Percentiles rank a stretch among this genome's conserved stretches.
These are phyloP conservation scores for Syncerus caffer DNA, from an alignment of 2,797 vertebrate genomes.

Conservation along the genomic window DNA sequence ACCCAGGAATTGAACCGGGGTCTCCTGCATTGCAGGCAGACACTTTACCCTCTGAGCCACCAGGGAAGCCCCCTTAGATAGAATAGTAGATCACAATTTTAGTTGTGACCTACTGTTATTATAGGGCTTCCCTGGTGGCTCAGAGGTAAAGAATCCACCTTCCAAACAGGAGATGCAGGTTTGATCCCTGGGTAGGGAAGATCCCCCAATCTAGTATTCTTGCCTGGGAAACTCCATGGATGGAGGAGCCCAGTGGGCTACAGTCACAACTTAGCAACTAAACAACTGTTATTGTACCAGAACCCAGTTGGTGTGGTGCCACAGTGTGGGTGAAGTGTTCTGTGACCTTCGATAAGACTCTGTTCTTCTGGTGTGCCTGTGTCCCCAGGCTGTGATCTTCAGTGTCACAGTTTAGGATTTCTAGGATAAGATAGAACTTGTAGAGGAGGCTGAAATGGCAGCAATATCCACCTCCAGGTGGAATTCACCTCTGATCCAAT, in stretches of 20 bases:
- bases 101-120: background rate
- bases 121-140: background rate
- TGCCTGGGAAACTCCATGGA: background rate
- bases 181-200: background rate
- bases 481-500: background rate
- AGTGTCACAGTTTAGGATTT: background rate
- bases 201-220: background rate
- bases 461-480: background rate
- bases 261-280: background rate
- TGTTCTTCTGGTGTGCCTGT: background rate
- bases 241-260: background rate
- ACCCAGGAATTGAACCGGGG: too few relatives aligned
- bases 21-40: too few relatives aligned
- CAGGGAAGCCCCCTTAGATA: too few relatives aligned
- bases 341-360: background rate
- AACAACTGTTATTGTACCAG: background rate
- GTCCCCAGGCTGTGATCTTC: background rate
- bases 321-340: background rate
- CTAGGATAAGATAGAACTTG: background rate
- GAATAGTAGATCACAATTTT: background rate
- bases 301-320: background rate
- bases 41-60: too few relatives aligned
- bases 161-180: background rate
- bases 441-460: background rate
- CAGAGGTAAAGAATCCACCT: background rate